Evolutionary conservation across 2,888 invertebrate species (phyloP).

Genomic region (Nesidiocoris tenuis): DNA sequence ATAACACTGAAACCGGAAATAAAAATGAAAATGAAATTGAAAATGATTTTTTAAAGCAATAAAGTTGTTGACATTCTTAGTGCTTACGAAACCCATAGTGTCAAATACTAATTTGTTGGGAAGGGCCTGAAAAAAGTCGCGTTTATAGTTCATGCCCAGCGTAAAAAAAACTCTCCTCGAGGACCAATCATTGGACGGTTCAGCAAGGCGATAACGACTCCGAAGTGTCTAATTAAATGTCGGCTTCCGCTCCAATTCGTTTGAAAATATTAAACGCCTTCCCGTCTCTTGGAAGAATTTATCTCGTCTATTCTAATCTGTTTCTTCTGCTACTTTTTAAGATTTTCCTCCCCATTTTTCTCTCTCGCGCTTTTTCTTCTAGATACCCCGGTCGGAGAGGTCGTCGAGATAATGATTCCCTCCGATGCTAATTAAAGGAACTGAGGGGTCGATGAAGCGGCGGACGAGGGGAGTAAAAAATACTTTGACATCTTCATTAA

Average conservation of each 20-base stretch:
- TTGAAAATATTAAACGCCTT: background rate
- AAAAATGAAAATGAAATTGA: too few species aligned
- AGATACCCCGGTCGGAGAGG: background rate
- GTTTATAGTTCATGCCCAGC: too few species aligned
- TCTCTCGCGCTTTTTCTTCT: background rate
- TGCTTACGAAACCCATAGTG: too few species aligned
- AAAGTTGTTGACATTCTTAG: too few species aligned
- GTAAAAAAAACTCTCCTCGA: too few species aligned
- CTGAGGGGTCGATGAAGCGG: background rate
- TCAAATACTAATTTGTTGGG: too few species aligned
- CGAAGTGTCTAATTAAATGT: background rate
- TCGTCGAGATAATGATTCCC: background rate
- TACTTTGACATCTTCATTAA: slow-evolving; percentile 28
- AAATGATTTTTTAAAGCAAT: too few species aligned
- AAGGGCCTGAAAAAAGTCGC: too few species aligned
- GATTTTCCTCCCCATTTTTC: background rate
- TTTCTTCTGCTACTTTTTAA: background rate
- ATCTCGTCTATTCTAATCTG: background rate
- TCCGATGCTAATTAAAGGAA: background rate
- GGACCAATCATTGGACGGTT: background rate
- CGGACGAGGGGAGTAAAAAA: background rate
- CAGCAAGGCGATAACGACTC: background rate
- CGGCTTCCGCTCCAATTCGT: background rate
- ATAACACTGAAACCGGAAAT: too few species aligned
- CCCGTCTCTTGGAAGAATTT: background rate